Evolutionary conservation across 2,888 invertebrate genomes (phyloP).

Genomic region (Empis stercorea): DNA sequence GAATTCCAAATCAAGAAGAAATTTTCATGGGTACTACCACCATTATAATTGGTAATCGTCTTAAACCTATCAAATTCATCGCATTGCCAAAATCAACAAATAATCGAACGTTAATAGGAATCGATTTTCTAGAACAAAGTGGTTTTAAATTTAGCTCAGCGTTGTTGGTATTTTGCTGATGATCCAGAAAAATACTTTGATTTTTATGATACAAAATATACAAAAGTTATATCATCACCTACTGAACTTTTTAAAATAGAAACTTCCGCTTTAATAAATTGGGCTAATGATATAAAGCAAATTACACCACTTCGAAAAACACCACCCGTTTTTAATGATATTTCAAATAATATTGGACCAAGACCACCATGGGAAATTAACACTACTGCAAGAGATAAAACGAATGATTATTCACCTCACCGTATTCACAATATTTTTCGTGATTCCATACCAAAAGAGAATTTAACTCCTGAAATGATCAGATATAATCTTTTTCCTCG

Average conservation of each 20-base stretch:
- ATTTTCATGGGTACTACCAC: neutral
- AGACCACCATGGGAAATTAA: too few species aligned
- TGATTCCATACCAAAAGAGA: too few species aligned
- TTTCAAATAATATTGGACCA: too few species aligned
- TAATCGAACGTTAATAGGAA: constrained; percentile 7
- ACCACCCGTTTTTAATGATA: too few species aligned
- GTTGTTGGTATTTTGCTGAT: constrained; percentile 2
- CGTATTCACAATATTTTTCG: too few species aligned
- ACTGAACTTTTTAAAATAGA: neutral
- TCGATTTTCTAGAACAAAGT: constrained; percentile 7
- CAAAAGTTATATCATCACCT: neutral
- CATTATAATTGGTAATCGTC: constrained; percentile 6
- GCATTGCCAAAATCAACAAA: constrained; percentile 3
- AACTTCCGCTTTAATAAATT: neutral
- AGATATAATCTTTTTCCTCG: too few species aligned
- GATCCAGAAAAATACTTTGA: neutral
- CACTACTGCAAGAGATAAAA: too few species aligned
- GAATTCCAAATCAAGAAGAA: neutral
- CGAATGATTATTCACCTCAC: too few species aligned
- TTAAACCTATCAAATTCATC: constrained; percentile 3
- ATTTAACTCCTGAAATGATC: too few species aligned
- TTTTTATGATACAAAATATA: neutral
- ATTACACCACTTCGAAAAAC: too few species aligned
- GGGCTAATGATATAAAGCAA: too few species aligned
- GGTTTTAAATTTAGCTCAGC: neutral